Percentiles rank a stretch among this genome's conserved stretches.
Evolutionary conservation across 1,140 invertebrate genomes (phyloP).

Genomic region (Diuraphis noxia): DNA sequence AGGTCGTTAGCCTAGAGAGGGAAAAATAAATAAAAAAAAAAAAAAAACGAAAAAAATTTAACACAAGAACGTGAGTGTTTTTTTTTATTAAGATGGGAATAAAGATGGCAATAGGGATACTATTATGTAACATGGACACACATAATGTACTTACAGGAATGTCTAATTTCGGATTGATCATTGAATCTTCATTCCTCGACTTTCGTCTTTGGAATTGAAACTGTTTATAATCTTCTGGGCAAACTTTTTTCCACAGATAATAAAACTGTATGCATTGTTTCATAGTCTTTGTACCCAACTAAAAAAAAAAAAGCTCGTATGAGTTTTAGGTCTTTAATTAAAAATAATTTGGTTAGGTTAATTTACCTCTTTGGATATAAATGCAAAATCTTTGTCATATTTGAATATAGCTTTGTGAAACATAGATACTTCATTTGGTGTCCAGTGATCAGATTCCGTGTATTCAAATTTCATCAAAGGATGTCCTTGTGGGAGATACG

Average conservation of each 20-base stretch:
- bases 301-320: slow-evolving; percentile 28
- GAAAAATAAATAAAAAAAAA: neutral
- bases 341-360: neutral
- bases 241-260: slow-evolving; percentile 97
- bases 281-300: slow-evolving; percentile 83
- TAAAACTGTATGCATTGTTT: slow-evolving; percentile 98
- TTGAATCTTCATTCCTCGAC: slow-evolving; percentile 57
- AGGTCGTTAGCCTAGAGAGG: slow-evolving; percentile 57
- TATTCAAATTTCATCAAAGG: slow-evolving; percentile 74
- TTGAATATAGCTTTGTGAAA: slow-evolving; percentile 87
- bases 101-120: slow-evolving; percentile 10
- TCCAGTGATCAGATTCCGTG: slow-evolving; percentile 79
- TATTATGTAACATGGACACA: neutral
- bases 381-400: slow-evolving; percentile 91
- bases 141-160: slow-evolving; percentile 56
- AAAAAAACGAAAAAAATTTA: neutral
- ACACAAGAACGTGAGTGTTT: neutral
- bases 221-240: slow-evolving; percentile 79
- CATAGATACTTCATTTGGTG: slow-evolving; percentile 79
- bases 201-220: slow-evolving; percentile 64
- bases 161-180: slow-evolving; percentile 60
- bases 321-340: neutral
- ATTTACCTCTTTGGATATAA: slow-evolving; percentile 79
- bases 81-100: slow-evolving; percentile 6
- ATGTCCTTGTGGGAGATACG: slow-evolving; percentile 74